phyloP scores from a whole-genome alignment of 2,797 vertebrate species.

The Lemur catta region DNA sequence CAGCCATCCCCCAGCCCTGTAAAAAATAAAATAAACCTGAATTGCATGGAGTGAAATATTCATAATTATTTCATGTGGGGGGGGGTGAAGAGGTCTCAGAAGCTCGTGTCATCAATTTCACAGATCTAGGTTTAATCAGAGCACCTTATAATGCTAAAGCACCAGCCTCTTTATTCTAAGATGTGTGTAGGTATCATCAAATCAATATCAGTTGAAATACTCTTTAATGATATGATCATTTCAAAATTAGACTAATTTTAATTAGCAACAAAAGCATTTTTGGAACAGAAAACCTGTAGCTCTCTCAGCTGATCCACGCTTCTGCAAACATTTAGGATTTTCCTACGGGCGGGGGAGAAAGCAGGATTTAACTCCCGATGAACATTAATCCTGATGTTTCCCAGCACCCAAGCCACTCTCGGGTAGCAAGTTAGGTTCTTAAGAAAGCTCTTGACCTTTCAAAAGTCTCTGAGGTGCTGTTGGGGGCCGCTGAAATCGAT shows the following conservation, averaged over 20 bases:
- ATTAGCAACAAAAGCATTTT: conserved; percentile 78
- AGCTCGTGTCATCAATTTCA: conserved; percentile 69
- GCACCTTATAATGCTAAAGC: conserved; percentile 61
- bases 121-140: conserved; percentile 69
- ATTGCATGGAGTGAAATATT: conserved; percentile 69
- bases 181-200: conserved; percentile 81
- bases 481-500: background rate
- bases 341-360: background rate
- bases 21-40: conserved; percentile 64
- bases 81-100: conserved; percentile 61
- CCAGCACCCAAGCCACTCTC: background rate
- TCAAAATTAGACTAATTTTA: conserved; percentile 79
- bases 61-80: conserved; percentile 49
- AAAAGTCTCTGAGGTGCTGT: background rate
- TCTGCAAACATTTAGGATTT: conserved; percentile 74
- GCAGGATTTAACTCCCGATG: conserved; percentile 21
- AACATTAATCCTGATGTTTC: background rate
- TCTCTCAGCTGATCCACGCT: conserved; percentile 57
- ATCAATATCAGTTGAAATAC: conserved; percentile 79
- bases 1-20: conserved; percentile 16
- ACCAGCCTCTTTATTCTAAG: conserved; percentile 74
- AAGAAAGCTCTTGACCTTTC: conserved; percentile 52
- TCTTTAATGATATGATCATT: conserved; percentile 78
- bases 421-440: conserved; percentile 39
- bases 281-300: conserved; percentile 65